A percentile compares a stretch with the other conserved stretches of the same genome.
phyloP scores from a whole-genome alignment of 2,888 invertebrate genomes.

The Hirtodrosophila duncani region DNA sequence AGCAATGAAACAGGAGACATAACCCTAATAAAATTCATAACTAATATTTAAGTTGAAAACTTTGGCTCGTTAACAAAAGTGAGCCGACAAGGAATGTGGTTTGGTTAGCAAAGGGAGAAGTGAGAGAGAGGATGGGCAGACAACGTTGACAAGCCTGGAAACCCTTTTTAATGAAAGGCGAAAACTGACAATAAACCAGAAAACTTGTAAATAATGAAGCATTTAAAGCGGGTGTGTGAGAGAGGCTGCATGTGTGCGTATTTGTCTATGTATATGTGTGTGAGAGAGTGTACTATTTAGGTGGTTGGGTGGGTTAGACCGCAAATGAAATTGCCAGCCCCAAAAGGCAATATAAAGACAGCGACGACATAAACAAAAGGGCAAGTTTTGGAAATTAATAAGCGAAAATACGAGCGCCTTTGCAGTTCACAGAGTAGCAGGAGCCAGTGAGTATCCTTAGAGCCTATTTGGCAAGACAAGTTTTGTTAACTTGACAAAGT shows the following conservation, averaged over 20 bases:
- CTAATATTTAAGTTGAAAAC: constrained; percentile 71
- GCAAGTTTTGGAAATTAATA: constrained; percentile 62
- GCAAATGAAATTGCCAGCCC: constrained; percentile 44
- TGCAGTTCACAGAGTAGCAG: constrained; percentile 1
- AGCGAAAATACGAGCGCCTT: constrained; percentile 39
- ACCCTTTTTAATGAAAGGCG: constrained; percentile 62
- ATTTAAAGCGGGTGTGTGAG: constrained; percentile 22
- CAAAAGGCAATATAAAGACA: too few species aligned
- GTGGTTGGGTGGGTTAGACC: constrained; percentile 35
- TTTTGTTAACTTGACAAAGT: too few species aligned
- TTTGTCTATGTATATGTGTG: not conserved
- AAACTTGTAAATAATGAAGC: constrained; percentile 68
- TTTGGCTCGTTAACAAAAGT: constrained; percentile 55
- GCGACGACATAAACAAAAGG: constrained; percentile 40
- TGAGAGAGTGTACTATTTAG: constrained; percentile 9
- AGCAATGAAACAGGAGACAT: constrained; percentile 23
- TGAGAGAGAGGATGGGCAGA: not conserved
- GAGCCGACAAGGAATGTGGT: constrained; percentile 3
- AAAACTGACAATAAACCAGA: constrained; percentile 68
- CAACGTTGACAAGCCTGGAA: constrained; percentile 59
- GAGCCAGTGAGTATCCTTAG: too few species aligned
- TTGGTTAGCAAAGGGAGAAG: constrained; percentile 1
- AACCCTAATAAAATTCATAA: constrained; percentile 67
- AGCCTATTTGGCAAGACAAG: too few species aligned
- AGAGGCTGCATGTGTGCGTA: constrained; percentile 9